Base-by-base conservation (phyloP, 2,113 vertebrate genomes). In the Leptobrachium ailaonicum region DNA sequence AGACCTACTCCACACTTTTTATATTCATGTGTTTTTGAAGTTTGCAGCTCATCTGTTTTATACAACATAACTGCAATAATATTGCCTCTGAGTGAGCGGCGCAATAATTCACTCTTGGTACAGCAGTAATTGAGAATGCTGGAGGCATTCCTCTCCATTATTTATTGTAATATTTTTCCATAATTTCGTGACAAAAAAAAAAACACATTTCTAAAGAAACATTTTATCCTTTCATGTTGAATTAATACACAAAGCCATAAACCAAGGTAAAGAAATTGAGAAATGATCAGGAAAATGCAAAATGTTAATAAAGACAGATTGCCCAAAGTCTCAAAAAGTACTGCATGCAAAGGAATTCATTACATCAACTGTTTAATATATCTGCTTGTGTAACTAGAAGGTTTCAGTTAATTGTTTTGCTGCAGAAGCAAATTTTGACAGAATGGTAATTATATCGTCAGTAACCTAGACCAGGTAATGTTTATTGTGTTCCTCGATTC, bases 141-240 rank as follows among this genome's bases (percentile, higher is more conserved):
- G 88, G 83, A 90, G 88, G 89, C 90, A 89, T 87, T 90, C 54
- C 86, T 91, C 87, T 90, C 84, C 87, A 90, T 90, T 92, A 93
- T 92, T 91, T 91, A 92, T 88, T 86, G 84, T 82, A 88, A 83
- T 88, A 76, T 83, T 90, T 92, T 89, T 79, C 85, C 78, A 87
- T 86, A 88, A 90, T 90, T 89, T 90, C 90, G 90, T 90, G 83
- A 91, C 86, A 91, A 71, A 20, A 11, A 11, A 11, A 11, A 67
- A 69, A 77, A 60, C 90, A 85, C 76, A 88, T 90, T 90, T 91
- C 84, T 87, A 91, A 91, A 90, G 86, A 76, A 89, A 88, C 87
- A 85, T 90, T 93, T 89, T 87, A 91, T 88, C 84, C 86, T 91
- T 93, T 92, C 89, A 90, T 90, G 87, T 92, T 90, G 90, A 92